Evolutionary conservation across 2,113 vertebrate species (phyloP), one percentile per base, ranked within the genome.

Genomic region (Kobus ellipsiprymnus): DNA sequence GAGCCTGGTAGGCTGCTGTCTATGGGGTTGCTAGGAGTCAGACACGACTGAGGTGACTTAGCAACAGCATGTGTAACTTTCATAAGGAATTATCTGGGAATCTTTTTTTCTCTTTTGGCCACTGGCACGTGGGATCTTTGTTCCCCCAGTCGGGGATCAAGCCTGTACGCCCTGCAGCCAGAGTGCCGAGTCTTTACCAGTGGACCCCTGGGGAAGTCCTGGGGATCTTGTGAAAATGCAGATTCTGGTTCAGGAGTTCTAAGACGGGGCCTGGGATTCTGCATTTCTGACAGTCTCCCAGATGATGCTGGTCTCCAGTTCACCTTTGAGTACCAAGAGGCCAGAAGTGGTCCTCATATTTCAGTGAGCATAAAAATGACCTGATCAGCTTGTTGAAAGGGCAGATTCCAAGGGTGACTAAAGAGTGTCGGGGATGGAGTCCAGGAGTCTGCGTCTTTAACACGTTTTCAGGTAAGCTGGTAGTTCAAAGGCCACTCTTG

Each of bases 171-270:
- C 40, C 71, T 77, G 40, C 6, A 27, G 71, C 71, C 5, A 13
- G 71, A 44, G 71, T 71, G 67, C n/a, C 0, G 11, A 77, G 36
- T 25, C 23, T 77, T 77, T 77, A 77, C 23, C 71, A 44, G 16
- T 19, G 12, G 12, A 27, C 71, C 23, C 27, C 71, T 77, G 23
- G 36, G 71, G 6, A 77, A 25, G 21, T 74, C 36, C 84, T 94
- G 48, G 27, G 25, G 33, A 74, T 62, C 50, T 93, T 94, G 77
- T 94, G 77, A 95, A 97, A 94, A 71, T 89, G 55, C 60, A 54
- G 3, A 3, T 91, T 91, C 82, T 95, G 86, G 88, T 83, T 86
- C 10, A 13, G 44, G 33, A 21, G 17, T 19, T 94, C 74, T 86
- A 30, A 80, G 78, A 19, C 85, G n/a, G 59, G 36, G 36, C 82